Evolutionary conservation across 2,888 invertebrate genomes (phyloP), one percentile per base, ranked within the genome.

Genomic region (Athalia circularis): DNA sequence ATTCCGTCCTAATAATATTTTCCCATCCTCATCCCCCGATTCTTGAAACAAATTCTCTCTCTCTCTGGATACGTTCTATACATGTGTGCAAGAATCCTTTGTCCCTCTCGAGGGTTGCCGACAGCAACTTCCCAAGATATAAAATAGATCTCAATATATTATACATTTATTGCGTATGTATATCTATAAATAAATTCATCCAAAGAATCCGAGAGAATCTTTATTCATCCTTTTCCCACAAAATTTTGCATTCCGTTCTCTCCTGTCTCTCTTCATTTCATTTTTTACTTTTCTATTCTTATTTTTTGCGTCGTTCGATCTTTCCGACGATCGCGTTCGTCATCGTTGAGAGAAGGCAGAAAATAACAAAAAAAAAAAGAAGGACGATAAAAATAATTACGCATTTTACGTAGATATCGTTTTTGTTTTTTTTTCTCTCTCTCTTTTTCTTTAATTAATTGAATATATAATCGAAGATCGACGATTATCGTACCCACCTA

Each of bases 1-100:
- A 72, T 72, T 72, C 72, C 72, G 72, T 72, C 72, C 72, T 72
- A 72, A 72, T 29, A 29, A 29, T 72, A 72, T 72, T 72, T 72
- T 59, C 70, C 70, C 70, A 57, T 70, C 54, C 57, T 45, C 5
- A 13, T 5, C 68, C 13, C 7, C 45, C n/a, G 4, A 7, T 57
- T 9, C n/a, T 13, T 15, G 5, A n/a, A 43, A 6, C 64, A 7
- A 4, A 5, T 59, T 5, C 59, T 13, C n/a, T 59, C 11, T 9
- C 11, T n/a, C n/a, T 13, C 5, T 4, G 0, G 9, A 13, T 59
- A 11, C n/a, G n/a, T 59, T 43, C 7, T 54, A 29, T n/a, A 52
- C 68, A n/a, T n/a, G 59, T 5, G 47, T 59, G 47, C 57, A 72
- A 72, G 59, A 72, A 72, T 72, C 72, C 72, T 72, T 72, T 72